Base-by-base conservation (phyloP, 2,113 vertebrate species). In the Melospiza georgiana region DNA sequence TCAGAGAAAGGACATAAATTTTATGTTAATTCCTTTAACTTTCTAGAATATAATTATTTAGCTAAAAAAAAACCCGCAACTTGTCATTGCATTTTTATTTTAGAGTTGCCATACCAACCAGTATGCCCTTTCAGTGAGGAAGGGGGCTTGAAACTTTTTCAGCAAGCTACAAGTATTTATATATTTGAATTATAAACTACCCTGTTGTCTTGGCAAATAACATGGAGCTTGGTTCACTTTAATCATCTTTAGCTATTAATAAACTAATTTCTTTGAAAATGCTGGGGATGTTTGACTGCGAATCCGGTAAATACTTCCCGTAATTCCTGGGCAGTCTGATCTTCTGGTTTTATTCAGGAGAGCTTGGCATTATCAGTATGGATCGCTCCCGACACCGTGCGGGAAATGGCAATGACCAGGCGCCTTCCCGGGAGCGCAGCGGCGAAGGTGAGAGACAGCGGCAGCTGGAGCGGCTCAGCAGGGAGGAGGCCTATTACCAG, bases 401-500 rank as follows among this genome's bases (percentile, higher is more conserved):
- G 20, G 96, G 93, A 72, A 87, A 51, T 46, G 92, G 89, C 87
- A 85, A 57, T 7, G 97, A 97, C 69, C 94, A 96, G 75, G 21
- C 52, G 1, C 76, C 96, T 84, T 92, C 95, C 9, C 84, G 24
- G 49, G 97, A 94, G 67, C 80, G 3, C 7, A 63, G 78, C 2
- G 77, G 65, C 10, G 97, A 96, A 96, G 98, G 98, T 83, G 99
- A 99, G 97, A 98, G 99, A 61, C 98, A 98, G 63, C 97, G 98
- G 88, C 99, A 99, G 96, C 98, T 98, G 95, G 99, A 99, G 92
- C 99, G 99, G 92, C 99, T 99, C 95, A 98, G 98, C 17, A 97
- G 99, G 97, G 99, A 99, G 98, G 99, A 99, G 97, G 99, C 99
- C 21, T 99, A 99, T 97, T 99, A 99, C 90, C 99, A 99, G 94